phyloP scores from a whole-genome alignment of 2,113 vertebrate genomes.

The Cinclus cinclus region DNA sequence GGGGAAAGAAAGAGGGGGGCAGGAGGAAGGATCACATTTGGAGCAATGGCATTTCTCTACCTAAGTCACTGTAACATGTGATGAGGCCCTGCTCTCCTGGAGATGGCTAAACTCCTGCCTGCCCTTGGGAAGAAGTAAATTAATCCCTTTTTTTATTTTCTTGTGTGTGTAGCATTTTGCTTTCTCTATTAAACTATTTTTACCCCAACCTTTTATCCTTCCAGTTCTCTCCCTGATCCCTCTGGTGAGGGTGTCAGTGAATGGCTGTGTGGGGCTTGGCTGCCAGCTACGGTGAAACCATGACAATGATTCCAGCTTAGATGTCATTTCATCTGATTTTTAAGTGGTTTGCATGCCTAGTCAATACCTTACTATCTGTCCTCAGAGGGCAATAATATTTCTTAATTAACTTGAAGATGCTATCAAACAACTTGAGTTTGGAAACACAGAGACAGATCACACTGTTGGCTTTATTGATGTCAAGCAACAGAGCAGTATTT shows the following conservation, averaged over 20 bases:
- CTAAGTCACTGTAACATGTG: background rate
- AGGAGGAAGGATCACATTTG: background rate
- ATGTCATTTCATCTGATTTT: background rate
- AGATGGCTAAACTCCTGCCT: background rate
- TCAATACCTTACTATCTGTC: background rate
- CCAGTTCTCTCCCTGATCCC: background rate
- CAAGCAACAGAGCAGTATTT: background rate
- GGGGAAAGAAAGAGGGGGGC: background rate
- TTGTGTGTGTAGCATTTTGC: background rate
- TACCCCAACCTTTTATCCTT: background rate
- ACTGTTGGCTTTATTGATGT: background rate
- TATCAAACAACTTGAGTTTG: background rate
- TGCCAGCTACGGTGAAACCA: background rate
- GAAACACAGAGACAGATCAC: background rate
- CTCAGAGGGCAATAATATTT: conserved; percentile 14
- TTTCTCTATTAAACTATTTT: background rate
- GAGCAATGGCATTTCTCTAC: background rate
- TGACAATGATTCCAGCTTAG: background rate
- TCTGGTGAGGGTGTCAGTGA: background rate
- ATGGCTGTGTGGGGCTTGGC: background rate
- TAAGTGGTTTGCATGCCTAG: background rate
- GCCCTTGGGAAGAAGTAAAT: background rate
- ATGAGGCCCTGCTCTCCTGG: background rate
- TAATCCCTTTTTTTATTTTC: background rate
- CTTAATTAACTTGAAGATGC: background rate